Base-by-base conservation (phyloP, 2,888 invertebrate species). In the Piscicola geometra region DNA sequence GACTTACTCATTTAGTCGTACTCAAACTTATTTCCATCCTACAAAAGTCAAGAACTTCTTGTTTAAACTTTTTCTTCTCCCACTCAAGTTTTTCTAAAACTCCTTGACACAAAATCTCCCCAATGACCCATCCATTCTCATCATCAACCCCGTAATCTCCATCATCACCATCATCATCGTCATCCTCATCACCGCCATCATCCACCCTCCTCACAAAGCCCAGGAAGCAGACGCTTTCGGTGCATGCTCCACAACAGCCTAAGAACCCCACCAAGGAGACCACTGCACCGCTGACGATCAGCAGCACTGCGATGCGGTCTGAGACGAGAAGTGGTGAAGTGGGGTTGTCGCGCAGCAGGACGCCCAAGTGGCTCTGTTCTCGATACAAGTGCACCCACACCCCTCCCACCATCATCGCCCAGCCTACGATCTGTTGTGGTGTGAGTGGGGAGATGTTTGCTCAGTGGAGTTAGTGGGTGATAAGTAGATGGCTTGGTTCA, bases 171-270 rank as follows among this genome's bases (percentile, higher is more conserved):
- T n/a, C n/a, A n/a, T n/a, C n/a, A n/a, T n/a, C n/a, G n/a, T n/a
- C n/a, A n/a, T n/a, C n/a, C n/a, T n/a, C n/a, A 21, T 21, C 50
- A 32, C n/a, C 5, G 18, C 21, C 21, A 71, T 15, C 0, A 41
- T 28, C 32, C 9, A 18, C 28, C 1, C 15, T 28, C 73, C 75
- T 74, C 64, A 76, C 76, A 70, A 76, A 76, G 56, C 76, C 76
- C 3, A 76, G 75, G 56, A 76, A 76, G 75, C 76, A 76, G 76
- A 76, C 76, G 25, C 76, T 76, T 25, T 76, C 76, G 18, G 76
- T 76, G 36, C 76, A 76, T 1, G 76, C 67, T 0, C 76, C 76
- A 41, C 76, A 76, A 21, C 76, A 70, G 18, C 76, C 76, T 1
- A 76, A 60, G 47, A 76, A 76, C 9, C 76, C 76, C 21, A 76